Evolutionary conservation across 2,888 invertebrate genomes (phyloP), one percentile per base, ranked within the genome.

Genomic region (Linnaemya tessellans): DNA sequence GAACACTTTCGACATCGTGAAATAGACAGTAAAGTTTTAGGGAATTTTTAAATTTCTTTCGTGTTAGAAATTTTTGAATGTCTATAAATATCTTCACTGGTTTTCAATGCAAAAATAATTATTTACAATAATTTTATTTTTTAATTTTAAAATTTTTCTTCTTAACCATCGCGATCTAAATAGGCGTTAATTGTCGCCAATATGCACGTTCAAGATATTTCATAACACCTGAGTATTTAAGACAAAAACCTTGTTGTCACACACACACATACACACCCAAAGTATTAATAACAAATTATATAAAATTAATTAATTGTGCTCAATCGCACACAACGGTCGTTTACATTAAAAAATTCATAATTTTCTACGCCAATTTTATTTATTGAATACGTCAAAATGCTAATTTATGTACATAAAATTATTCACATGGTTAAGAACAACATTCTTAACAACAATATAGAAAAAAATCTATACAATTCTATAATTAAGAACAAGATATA

Each of bases 201-300:
- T 65, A 56, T 46, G 18, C n/a, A 56, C 25, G 20, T 65, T 30
- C 30, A 46, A 20, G 11, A 46, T 20, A 46, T 56, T 67, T 58
- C 54, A n/a, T 35, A 67, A 67, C 77, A 77, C 77, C 77, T 67
- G 77, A 77, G 77, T 77, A 77, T 77, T 77, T 67, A 67, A 58
- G 1, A n/a, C 7, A 58, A 56, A 38, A 20, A 35, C 25, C n/a
- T 58, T 71, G 8, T 30, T 58, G 25, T 58, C 25, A n/a, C 11
- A 41, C 13, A 64, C 58, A 25, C 4, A 51, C 0, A 35, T 2
- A 11, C 3, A 30, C 3, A 9, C 1, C 38, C 3, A 35, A 4
- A 25, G 7, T 58, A 43, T 74, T 51, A 62, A 64, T 25, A 62
- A 51, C 22, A 30, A 4, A 15, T 38, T n/a, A 46, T 43, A 71